Conservation (phyloP, 2,888 invertebrate species). For the Caenorhabditis sp. region DNA sequence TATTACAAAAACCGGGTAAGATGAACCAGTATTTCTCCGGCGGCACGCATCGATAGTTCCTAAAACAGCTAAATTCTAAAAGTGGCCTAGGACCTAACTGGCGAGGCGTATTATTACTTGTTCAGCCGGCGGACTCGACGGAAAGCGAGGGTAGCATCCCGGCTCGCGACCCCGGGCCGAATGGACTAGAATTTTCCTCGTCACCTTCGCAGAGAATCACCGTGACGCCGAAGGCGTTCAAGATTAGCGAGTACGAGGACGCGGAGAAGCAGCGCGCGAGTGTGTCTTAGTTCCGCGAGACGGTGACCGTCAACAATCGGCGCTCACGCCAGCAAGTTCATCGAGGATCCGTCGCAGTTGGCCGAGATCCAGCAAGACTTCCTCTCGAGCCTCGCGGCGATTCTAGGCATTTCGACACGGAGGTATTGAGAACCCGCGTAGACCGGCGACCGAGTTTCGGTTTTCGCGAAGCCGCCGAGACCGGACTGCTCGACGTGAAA, state of each 20-base stretch:
- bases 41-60: too few relatives aligned
- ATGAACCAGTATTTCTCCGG: too few relatives aligned
- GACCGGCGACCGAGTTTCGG: conserved; percentile 84
- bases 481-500: conserved; percentile 87
- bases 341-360: conserved; percentile 77
- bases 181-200: too few relatives aligned
- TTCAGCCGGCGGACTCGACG: too few relatives aligned
- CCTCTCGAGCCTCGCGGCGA: conserved; percentile 70
- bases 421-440: conserved; percentile 75
- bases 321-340: conserved; percentile 65
- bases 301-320: conserved; percentile 63
- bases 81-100: too few relatives aligned
- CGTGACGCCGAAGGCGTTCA: conserved; percentile 77
- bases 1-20: too few relatives aligned
- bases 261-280: conserved; percentile 57
- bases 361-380: conserved; percentile 79
- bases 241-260: conserved; percentile 58
- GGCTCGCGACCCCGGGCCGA: too few relatives aligned
- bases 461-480: conserved; percentile 88
- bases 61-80: too few relatives aligned
- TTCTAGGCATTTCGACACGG: conserved; percentile 70
- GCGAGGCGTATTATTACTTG: too few relatives aligned
- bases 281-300: conserved; percentile 65
- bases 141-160: too few relatives aligned
- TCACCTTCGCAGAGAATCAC: too few relatives aligned